These are phyloP conservation scores for Accipiter virgatus DNA, from an alignment of 2,113 vertebrate genomes.

Conservation along the genomic window DNA sequence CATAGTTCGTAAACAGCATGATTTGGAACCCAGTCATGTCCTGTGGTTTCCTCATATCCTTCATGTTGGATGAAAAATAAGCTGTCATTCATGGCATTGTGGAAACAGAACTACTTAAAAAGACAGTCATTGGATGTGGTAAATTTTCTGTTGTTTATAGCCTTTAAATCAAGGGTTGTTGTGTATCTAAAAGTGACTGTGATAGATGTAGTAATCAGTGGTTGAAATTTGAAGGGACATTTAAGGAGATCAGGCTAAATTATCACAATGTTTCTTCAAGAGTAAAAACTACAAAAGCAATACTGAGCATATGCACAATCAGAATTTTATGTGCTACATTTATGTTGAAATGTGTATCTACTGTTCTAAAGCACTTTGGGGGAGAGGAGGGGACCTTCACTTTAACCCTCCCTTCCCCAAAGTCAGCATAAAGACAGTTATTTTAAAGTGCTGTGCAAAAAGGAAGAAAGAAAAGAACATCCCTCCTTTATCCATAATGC, in stretches of 20 bases:
- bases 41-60: conserved; percentile 28
- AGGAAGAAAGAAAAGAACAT: neutral
- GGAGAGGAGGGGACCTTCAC: neutral
- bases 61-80: conserved; percentile 6
- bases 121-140: neutral
- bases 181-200: neutral
- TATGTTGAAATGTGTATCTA: neutral
- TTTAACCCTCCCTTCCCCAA: neutral
- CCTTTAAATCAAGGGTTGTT: neutral
- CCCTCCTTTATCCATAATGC: neutral
- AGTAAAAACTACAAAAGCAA: neutral
- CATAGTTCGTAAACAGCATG: neutral
- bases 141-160: neutral
- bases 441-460: neutral
- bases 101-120: neutral
- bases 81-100: neutral
- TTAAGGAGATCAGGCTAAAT: neutral
- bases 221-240: neutral
- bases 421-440: neutral
- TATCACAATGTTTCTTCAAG: neutral
- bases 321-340: neutral
- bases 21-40: conserved; percentile 15
- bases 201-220: neutral
- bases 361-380: neutral
- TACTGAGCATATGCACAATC: neutral